Percentiles rank a stretch among this genome's conserved stretches.
Evolutionary conservation across 2,888 invertebrate species (phyloP).

Genomic region (Anagyrus pseudococci): DNA sequence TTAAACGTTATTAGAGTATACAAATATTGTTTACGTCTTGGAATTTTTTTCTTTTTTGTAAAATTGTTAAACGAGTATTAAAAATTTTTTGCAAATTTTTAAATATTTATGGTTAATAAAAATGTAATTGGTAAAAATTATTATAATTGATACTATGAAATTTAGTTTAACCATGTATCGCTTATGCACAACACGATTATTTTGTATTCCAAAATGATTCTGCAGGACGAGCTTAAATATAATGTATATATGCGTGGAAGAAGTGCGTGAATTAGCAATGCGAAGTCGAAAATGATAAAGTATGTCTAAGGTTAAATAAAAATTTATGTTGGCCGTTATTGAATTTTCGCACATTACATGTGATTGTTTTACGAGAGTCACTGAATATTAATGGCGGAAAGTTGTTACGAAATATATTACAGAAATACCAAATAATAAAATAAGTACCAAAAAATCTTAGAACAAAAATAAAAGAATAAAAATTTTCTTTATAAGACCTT

Average conservation of each 20-base stretch:
- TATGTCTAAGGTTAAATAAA: not conserved
- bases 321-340: constrained; percentile 8
- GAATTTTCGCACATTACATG: too few relatives aligned
- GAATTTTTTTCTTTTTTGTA: too few relatives aligned
- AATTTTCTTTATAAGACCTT: too few relatives aligned
- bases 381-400: not conserved
- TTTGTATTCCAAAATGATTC: constrained; percentile 23
- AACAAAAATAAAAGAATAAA: not conserved
- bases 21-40: too few relatives aligned
- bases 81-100: too few relatives aligned
- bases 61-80: too few relatives aligned
- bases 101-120: too few relatives aligned
- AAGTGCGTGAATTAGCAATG: not conserved
- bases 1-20: too few relatives aligned
- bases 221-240: constrained; percentile 29
- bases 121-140: too few relatives aligned
- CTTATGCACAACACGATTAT: not conserved
- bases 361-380: constrained; percentile 1
- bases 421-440: constrained; percentile 24
- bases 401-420: constrained; percentile 12
- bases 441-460: constrained; percentile 2
- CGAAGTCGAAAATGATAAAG: not conserved
- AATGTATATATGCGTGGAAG: constrained; percentile 10
- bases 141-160: too few relatives aligned
- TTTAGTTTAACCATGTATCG: too few relatives aligned